Percentiles rank a stretch among this genome's conserved stretches.
These are phyloP conservation scores for Erebia ligea DNA, from an alignment of 2,888 invertebrate species.

Conservation along the genomic window DNA sequence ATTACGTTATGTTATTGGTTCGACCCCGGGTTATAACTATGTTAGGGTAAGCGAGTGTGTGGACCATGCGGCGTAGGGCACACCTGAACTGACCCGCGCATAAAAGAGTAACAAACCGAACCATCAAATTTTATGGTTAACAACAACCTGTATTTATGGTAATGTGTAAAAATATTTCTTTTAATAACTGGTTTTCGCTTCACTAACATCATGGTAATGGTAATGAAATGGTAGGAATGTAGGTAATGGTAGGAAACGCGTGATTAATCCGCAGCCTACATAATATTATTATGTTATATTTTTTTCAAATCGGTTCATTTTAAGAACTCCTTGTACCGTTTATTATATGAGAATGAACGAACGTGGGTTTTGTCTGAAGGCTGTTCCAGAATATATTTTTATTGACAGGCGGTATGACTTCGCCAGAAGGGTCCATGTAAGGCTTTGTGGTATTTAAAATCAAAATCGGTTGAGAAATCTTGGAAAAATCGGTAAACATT, in stretches of 20 bases:
- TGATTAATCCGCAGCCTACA: no score
- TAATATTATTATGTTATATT: no score
- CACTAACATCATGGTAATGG: neutral
- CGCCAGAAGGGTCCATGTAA: no score
- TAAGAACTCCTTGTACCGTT: no score
- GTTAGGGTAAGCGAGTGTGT: conserved; percentile 59
- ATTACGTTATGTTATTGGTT: conserved; percentile 69
- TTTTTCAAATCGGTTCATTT: no score
- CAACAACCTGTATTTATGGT: neutral
- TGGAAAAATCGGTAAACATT: no score
- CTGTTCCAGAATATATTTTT: no score
- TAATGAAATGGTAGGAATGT: neutral
- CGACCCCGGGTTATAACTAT: conserved; percentile 68
- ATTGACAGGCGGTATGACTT: no score
- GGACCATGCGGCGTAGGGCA: conserved; percentile 12
- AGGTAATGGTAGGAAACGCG: neutral
- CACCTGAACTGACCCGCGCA: conserved; percentile 12
- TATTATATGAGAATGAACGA: no score
- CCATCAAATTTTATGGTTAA: conserved; percentile 21
- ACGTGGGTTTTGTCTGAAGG: no score
- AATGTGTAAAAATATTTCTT: neutral
- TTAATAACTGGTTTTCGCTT: neutral
- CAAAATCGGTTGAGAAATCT: no score
- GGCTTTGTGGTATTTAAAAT: no score
- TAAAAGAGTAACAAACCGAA: conserved; percentile 18